Evolutionary conservation across 2,888 invertebrate genomes (phyloP).

Genomic region (Amitus sp.): DNA sequence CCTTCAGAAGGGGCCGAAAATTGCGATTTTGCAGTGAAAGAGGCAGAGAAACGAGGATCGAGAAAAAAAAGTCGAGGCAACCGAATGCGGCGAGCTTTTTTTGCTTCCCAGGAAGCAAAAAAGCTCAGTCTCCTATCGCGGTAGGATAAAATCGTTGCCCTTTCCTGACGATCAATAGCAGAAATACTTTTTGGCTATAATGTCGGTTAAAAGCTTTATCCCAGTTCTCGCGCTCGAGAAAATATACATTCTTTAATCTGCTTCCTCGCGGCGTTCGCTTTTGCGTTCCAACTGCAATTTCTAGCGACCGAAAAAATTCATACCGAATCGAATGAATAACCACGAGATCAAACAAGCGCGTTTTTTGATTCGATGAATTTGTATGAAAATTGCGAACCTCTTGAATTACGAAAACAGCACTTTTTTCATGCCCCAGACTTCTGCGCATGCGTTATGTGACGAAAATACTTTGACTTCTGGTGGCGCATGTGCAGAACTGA

Average conservation of each 20-base stretch:
- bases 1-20: conserved; percentile 10
- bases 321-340: background rate
- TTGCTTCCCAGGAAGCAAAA: conserved; percentile 11
- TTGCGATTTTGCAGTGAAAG: conserved; percentile 14
- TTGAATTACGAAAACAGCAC: too few relatives aligned
- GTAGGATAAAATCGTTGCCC: conserved; percentile 13
- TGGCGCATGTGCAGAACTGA: too few relatives aligned
- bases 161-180: conserved; percentile 19
- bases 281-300: background rate
- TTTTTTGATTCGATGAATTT: too few relatives aligned
- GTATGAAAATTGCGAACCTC: too few relatives aligned
- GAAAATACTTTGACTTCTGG: too few relatives aligned
- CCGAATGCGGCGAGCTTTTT: conserved; percentile 10
- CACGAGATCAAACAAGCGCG: too few relatives aligned
- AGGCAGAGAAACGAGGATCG: background rate
- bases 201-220: conserved; percentile 19
- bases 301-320: background rate
- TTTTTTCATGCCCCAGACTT: too few relatives aligned
- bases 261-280: background rate
- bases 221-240: conserved; percentile 16
- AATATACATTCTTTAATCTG: background rate
- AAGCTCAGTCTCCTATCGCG: conserved; percentile 11
- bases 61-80: conserved; percentile 5
- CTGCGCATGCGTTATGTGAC: too few relatives aligned
- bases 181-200: conserved; percentile 16